phyloP scores from a whole-genome alignment of 2,888 invertebrate species.

The Marronus borbonicus region DNA sequence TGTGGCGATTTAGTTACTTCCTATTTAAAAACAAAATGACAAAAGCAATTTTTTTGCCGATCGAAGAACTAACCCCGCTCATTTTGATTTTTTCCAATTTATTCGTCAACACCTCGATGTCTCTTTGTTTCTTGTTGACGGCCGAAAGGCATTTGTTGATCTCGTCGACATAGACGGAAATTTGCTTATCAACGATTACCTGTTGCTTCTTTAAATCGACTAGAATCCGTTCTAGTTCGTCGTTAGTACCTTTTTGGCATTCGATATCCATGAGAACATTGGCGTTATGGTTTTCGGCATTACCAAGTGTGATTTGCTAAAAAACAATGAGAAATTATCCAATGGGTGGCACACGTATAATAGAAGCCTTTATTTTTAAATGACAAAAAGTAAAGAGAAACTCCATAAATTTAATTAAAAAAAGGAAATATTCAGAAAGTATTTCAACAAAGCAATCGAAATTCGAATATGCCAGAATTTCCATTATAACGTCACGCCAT shows the following conservation, averaged over 20 bases:
- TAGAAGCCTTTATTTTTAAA: too few relatives aligned
- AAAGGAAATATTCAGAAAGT: too few relatives aligned
- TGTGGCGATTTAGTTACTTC: slow-evolving; percentile 68
- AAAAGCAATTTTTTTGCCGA: not conserved
- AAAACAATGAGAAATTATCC: not conserved
- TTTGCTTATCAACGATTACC: slow-evolving; percentile 68
- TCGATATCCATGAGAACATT: slow-evolving; percentile 75
- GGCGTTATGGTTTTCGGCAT: slow-evolving; percentile 75
- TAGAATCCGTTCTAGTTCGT: slow-evolving; percentile 64
- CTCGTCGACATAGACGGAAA: slow-evolving; percentile 69
- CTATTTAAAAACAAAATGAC: not conserved
- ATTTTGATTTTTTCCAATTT: slow-evolving; percentile 72
- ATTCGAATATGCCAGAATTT: too few relatives aligned
- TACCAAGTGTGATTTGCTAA: slow-evolving; percentile 72
- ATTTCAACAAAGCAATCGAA: too few relatives aligned
- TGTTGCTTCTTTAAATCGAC: slow-evolving; percentile 67
- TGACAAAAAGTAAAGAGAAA: too few relatives aligned
- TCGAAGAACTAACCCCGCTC: slow-evolving; percentile 60
- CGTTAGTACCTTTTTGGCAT: slow-evolving; percentile 66
- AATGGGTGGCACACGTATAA: not conserved
- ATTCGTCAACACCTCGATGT: slow-evolving; percentile 71
- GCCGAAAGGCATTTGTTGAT: slow-evolving; percentile 69
- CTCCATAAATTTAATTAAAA: too few relatives aligned
- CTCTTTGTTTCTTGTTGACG: slow-evolving; percentile 72
- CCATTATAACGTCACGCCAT: too few relatives aligned